A percentile compares a stretch with the other conserved stretches of the same genome.
Evolutionary conservation across 92 coral and sea anemone species (phyloP).

Genomic region (Virgularia gustaviana): DNA sequence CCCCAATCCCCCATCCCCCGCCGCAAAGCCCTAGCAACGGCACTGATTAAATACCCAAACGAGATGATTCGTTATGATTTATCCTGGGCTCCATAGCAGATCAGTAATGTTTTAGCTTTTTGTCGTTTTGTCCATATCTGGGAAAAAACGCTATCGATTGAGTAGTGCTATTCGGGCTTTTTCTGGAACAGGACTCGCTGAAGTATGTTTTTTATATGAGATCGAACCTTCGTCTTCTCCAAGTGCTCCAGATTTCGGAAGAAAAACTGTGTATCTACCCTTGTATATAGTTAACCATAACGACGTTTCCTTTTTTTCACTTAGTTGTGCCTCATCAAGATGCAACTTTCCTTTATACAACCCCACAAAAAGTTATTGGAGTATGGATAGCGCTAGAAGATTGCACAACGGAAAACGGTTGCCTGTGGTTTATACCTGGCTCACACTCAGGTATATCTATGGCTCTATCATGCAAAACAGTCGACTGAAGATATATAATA

Average conservation of each 20-base stretch:
- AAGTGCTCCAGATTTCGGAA: not conserved
- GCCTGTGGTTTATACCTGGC: constrained; percentile 83
- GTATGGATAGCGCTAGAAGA: constrained; percentile 97
- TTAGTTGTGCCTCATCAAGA: constrained; percentile 82
- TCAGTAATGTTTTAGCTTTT: no score
- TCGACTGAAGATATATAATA: no score
- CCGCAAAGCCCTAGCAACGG: no score
- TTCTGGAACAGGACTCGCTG: not conserved
- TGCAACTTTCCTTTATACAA: constrained; percentile 79
- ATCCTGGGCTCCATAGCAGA: no score
- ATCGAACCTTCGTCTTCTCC: not conserved
- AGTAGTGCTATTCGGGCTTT: no score
- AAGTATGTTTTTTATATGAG: not conserved
- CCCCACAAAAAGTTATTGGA: constrained; percentile 72
- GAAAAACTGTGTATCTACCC: no score
- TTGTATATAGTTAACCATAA: not conserved
- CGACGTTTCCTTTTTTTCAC: not conserved
- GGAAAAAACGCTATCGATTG: no score
- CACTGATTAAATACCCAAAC: no score
- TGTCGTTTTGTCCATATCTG: no score
- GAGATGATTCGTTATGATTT: no score
- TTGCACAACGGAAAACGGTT: constrained; percentile 88
- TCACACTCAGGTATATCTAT: constrained; percentile 72
- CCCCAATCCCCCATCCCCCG: no score
- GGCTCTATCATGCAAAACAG: no score